A percentile compares a stretch with the other conserved stretches of the same genome.
Evolutionary conservation across 1,140 invertebrate genomes (phyloP).

Genomic region (Cyclargus thomasi): DNA sequence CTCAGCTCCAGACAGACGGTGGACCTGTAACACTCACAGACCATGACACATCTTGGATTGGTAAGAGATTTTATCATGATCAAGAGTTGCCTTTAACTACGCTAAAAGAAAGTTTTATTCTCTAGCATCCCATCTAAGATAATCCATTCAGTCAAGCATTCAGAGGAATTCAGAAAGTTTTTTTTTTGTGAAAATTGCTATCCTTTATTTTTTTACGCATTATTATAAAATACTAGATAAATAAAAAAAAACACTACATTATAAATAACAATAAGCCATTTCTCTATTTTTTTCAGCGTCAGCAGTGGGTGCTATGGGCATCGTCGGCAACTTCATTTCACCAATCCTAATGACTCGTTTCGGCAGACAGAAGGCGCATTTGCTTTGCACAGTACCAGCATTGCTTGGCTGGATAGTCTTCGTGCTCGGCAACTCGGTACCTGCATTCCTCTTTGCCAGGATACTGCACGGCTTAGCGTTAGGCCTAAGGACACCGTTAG

Average conservation of each 20-base stretch:
- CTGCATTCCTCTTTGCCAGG: slow-evolving; percentile 52
- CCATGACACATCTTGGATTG: slow-evolving; percentile 66
- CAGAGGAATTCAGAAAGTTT: no score
- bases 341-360: slow-evolving; percentile 58
- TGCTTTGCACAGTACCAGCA: slow-evolving; percentile 56
- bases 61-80: no score
- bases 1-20: slow-evolving; percentile 47
- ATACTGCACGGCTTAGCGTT: slow-evolving; percentile 57
- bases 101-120: no score
- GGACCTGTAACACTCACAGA: slow-evolving; percentile 52
- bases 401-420: slow-evolving; percentile 61
- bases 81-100: no score
- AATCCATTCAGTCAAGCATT: no score
- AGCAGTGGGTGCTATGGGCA: slow-evolving; percentile 58
- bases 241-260: no score
- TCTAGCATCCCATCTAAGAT: no score
- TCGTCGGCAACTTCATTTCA: slow-evolving; percentile 65
- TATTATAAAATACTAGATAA: no score
- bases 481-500: slow-evolving; percentile 56
- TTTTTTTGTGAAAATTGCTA: slow-evolving; percentile 2
- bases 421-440: slow-evolving; percentile 50
- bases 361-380: slow-evolving; percentile 58
- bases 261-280: no score
- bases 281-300: slow-evolving; percentile 49
- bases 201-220: no score